Conservation (phyloP, 2,113 vertebrate genomes). For the Hydrochoerus hydrochaeris region DNA sequence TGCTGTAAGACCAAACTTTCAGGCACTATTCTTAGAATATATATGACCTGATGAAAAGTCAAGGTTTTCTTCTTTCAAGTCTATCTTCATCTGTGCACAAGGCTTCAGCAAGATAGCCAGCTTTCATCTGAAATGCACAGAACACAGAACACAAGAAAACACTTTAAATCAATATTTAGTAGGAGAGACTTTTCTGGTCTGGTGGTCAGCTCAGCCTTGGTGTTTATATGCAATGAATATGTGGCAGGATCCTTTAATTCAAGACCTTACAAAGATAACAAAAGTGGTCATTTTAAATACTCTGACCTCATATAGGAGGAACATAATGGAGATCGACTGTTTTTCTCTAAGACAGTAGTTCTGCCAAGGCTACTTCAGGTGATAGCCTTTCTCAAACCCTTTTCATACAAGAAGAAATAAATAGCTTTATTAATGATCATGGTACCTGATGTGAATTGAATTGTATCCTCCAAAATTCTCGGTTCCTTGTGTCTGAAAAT, state of each 20-base stretch:
- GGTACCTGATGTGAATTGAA: background rate
- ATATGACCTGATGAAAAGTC: background rate
- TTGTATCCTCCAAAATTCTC: background rate
- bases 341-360: background rate
- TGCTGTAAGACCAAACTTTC: background rate
- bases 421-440: background rate
- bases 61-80: conserved; percentile 3
- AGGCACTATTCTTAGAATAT: background rate
- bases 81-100: background rate
- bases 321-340: background rate
- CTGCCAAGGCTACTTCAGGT: background rate
- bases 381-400: background rate
- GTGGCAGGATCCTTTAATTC: background rate
- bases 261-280: background rate
- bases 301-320: background rate
- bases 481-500: background rate
- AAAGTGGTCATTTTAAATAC: background rate
- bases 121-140: background rate
- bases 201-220: background rate
- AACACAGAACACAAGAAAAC: background rate
- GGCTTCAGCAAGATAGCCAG: background rate
- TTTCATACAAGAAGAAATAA: background rate
- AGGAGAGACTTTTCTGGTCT: background rate
- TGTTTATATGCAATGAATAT: background rate
- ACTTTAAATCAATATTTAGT: background rate